Evolutionary conservation across 2,113 vertebrate species (phyloP).

Genomic region (Percopsis transmontana): DNA sequence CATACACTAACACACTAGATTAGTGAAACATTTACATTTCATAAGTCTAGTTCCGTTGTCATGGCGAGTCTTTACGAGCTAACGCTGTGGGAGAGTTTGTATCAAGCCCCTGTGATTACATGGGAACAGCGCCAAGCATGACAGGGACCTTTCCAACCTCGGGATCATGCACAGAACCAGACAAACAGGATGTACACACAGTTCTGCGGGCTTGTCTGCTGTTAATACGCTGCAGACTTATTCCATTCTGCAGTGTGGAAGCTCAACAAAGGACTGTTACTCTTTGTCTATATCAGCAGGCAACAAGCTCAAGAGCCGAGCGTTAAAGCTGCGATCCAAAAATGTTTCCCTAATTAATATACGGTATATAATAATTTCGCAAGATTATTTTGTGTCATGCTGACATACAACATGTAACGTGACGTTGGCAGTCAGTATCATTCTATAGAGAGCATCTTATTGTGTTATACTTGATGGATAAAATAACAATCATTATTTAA

Average conservation of each 20-base stretch:
- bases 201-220: constrained; percentile 44
- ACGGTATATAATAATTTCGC: too few relatives aligned
- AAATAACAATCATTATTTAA: too few relatives aligned
- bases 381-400: too few relatives aligned
- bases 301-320: too few relatives aligned
- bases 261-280: too few relatives aligned
- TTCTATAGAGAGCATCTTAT: too few relatives aligned
- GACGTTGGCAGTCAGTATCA: too few relatives aligned
- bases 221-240: constrained; percentile 26
- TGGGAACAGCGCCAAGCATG: constrained; percentile 57
- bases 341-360: too few relatives aligned
- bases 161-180: constrained; percentile 47
- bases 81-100: constrained; percentile 6
- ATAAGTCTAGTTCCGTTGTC: constrained; percentile 15
- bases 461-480: neutral
- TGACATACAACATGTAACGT: neutral
- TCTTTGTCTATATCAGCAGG: too few relatives aligned
- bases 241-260: neutral
- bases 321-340: too few relatives aligned
- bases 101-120: constrained; percentile 23
- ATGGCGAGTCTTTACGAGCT: constrained; percentile 22
- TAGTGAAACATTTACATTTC: constrained; percentile 1
- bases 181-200: constrained; percentile 63
- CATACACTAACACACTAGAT: neutral
- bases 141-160: constrained; percentile 57